These are phyloP conservation scores for Gobio gobio DNA, from an alignment of 2,113 vertebrate genomes.

Conservation along the genomic window DNA sequence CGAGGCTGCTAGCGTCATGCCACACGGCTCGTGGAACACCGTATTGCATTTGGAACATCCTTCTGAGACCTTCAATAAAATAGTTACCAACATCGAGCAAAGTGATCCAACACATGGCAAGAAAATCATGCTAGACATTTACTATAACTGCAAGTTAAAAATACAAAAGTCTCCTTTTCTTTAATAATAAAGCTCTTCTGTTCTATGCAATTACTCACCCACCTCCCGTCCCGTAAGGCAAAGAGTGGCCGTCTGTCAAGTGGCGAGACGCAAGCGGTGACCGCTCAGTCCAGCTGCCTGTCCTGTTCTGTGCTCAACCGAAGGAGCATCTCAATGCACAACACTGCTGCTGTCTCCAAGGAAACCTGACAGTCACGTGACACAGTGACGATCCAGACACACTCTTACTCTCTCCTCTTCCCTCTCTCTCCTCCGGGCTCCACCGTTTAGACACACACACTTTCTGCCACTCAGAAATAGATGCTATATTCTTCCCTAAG, in stretches of 20 bases:
- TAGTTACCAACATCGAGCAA: background rate
- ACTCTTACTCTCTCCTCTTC: constrained; percentile 46
- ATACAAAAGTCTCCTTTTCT: background rate
- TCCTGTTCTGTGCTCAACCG: constrained; percentile 68
- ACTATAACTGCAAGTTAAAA: constrained; percentile 3
- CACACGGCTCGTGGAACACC: constrained; percentile 20
- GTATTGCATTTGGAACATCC: background rate
- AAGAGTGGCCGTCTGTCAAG: constrained; percentile 65
- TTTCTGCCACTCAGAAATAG: background rate
- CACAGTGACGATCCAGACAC: constrained; percentile 65
- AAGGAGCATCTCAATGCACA: constrained; percentile 77
- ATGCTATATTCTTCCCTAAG: constrained; percentile 2
- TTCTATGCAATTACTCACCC: constrained; percentile 43
- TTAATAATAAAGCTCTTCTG: background rate
- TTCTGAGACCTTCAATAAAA: constrained; percentile 14
- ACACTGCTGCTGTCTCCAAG: constrained; percentile 81
- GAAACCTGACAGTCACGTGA: constrained; percentile 81
- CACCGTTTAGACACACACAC: constrained; percentile 26
- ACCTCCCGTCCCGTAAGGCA: constrained; percentile 58
- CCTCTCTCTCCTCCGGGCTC: constrained; percentile 16
- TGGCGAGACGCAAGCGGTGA: constrained; percentile 68
- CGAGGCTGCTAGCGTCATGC: constrained; percentile 36
- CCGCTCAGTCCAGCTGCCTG: constrained; percentile 64
- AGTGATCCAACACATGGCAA: constrained; percentile 10
- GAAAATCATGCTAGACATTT: background rate